Evolutionary conservation across 2,888 invertebrate genomes (phyloP).

Genomic region (Caenorhabditis parvicauda): DNA sequence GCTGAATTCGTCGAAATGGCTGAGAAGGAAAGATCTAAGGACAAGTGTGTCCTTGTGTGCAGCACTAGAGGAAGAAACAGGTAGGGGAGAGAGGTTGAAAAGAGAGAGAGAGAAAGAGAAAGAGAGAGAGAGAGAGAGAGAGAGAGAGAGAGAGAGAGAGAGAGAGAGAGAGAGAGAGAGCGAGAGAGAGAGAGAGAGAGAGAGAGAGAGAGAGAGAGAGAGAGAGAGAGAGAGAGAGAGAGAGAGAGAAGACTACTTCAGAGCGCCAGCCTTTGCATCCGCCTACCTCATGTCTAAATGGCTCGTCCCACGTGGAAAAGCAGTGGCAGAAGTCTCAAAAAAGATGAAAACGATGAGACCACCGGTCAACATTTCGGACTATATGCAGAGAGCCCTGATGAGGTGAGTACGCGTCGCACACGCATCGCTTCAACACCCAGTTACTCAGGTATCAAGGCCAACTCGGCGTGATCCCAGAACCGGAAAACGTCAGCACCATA

Average conservation of each 20-base stretch:
- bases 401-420: slow-evolving; percentile 22
- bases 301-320: slow-evolving; percentile 41
- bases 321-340: slow-evolving; percentile 41
- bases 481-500: slow-evolving; percentile 8
- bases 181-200: too few species aligned
- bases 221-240: too few species aligned
- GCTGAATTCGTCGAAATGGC: slow-evolving; percentile 45
- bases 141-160: too few species aligned
- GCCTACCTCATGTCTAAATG: slow-evolving; percentile 54
- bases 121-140: too few species aligned
- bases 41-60: slow-evolving; percentile 49
- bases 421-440: neutral
- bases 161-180: too few species aligned
- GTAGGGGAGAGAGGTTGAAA: slow-evolving; percentile 10
- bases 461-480: slow-evolving; percentile 25
- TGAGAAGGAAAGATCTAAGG: slow-evolving; percentile 37
- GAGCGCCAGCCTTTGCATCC: slow-evolving; percentile 56
- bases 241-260: too few species aligned
- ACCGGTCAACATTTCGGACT: slow-evolving; percentile 53
- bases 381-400: slow-evolving; percentile 54
- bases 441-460: slow-evolving; percentile 26
- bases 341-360: slow-evolving; percentile 51
- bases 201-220: too few species aligned
- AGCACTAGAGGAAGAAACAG: slow-evolving; percentile 52
- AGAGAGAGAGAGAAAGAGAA: too few species aligned